A percentile compares a stretch with the other conserved stretches of the same genome.
Evolutionary conservation across 2,888 invertebrate genomes (phyloP).

Genomic region (Hypomecis punctinalis): DNA sequence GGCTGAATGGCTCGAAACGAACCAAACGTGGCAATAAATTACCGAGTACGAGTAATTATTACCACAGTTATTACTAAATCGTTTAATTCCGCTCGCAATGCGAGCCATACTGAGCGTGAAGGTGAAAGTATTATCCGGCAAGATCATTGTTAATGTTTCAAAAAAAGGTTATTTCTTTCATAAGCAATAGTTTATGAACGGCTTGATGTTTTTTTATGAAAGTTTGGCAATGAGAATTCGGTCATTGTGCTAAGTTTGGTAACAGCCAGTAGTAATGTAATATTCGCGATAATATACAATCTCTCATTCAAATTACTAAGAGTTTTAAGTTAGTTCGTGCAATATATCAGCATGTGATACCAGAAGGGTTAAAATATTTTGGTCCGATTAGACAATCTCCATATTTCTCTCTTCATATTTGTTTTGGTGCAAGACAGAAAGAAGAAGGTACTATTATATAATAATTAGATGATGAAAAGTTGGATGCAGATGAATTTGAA

Average conservation of each 20-base stretch:
- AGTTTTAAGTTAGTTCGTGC: too few relatives aligned
- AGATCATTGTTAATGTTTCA: slow-evolving; percentile 24
- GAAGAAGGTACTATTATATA: too few relatives aligned
- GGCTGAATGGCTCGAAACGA: slow-evolving; percentile 18
- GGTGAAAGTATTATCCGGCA: slow-evolving; percentile 30
- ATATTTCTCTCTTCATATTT: too few relatives aligned
- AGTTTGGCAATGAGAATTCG: slow-evolving; percentile 18
- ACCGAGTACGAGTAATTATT: slow-evolving; percentile 18
- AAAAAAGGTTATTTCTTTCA: slow-evolving; percentile 10
- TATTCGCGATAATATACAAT: neutral
- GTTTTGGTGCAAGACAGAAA: too few relatives aligned
- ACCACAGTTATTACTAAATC: slow-evolving; percentile 22
- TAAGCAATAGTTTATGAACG: slow-evolving; percentile 24
- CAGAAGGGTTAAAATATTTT: too few relatives aligned
- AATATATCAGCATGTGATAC: too few relatives aligned
- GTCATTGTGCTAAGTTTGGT: slow-evolving; percentile 8
- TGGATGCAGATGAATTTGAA: too few relatives aligned
- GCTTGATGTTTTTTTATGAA: slow-evolving; percentile 11
- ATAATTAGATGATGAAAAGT: too few relatives aligned
- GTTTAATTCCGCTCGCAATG: slow-evolving; percentile 20
- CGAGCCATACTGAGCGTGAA: slow-evolving; percentile 25
- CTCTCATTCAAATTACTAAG: too few relatives aligned
- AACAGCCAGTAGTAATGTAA: neutral
- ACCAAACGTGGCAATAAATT: slow-evolving; percentile 17
- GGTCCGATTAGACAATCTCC: too few relatives aligned